Evolutionary conservation across 2,888 invertebrate species (phyloP).

Genomic region (Nymphalis c-album): DNA sequence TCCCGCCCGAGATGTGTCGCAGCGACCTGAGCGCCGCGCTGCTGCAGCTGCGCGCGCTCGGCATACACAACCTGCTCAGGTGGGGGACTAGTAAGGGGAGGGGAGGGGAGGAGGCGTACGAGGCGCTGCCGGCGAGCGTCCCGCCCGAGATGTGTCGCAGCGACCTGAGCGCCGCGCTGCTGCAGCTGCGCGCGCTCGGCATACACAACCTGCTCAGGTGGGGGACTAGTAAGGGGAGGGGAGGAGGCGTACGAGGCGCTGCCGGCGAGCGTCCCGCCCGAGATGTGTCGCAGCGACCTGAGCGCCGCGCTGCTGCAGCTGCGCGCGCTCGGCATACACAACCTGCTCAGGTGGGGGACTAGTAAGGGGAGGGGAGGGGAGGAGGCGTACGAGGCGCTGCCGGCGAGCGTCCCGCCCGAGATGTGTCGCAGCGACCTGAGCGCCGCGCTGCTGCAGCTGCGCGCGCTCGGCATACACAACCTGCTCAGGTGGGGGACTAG

Average conservation of each 20-base stretch:
- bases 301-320: constrained; percentile 92
- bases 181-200: constrained; percentile 96
- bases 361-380: too few species aligned
- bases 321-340: constrained; percentile 96
- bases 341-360: constrained; percentile 85
- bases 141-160: constrained; percentile 97
- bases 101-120: too few species aligned
- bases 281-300: constrained; percentile 95
- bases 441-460: constrained; percentile 91
- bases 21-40: constrained; percentile 92
- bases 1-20: constrained; percentile 96
- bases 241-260: too few species aligned
- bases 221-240: neutral
- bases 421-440: constrained; percentile 95
- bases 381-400: constrained; percentile 86
- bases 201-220: constrained; percentile 92
- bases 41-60: constrained; percentile 95
- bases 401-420: constrained; percentile 91
- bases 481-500: constrained; percentile 83
- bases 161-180: constrained; percentile 90
- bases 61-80: constrained; percentile 93
- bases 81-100: constrained; percentile 37
- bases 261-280: constrained; percentile 89
- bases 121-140: constrained; percentile 85
- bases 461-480: constrained; percentile 96